phyloP scores from a whole-genome alignment of 2,113 vertebrate genomes.

The Toxostoma redivivum region DNA sequence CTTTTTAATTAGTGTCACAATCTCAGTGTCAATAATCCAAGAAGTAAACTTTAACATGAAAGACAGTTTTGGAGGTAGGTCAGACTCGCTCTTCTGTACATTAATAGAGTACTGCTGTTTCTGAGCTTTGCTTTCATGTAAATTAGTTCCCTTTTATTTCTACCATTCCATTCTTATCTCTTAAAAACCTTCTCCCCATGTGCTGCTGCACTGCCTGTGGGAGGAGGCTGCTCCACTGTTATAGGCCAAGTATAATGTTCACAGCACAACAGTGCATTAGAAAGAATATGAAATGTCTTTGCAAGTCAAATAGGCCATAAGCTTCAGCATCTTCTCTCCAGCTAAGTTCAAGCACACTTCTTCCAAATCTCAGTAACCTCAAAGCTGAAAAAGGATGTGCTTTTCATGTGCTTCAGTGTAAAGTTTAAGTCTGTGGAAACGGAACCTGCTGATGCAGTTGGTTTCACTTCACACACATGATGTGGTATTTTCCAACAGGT shows the following conservation, averaged over 20 bases:
- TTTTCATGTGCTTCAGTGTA: background rate
- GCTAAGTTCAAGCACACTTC: background rate
- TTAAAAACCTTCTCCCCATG: background rate
- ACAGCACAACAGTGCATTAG: background rate
- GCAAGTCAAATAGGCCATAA: background rate
- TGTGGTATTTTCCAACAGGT: background rate
- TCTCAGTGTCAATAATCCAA: background rate
- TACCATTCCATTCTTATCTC: background rate
- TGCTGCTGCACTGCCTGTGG: background rate
- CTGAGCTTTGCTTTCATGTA: background rate
- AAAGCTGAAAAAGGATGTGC: background rate
- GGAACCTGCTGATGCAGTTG: background rate
- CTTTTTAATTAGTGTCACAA: background rate
- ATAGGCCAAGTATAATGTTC: background rate
- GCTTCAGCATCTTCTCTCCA: background rate
- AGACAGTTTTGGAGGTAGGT: background rate
- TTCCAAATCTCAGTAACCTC: background rate
- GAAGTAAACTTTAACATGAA: background rate
- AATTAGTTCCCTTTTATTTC: background rate
- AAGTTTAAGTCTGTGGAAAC: background rate
- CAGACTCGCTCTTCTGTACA: background rate
- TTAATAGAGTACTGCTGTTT: background rate
- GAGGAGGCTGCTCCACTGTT: background rate
- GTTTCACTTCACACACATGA: background rate
- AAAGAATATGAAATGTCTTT: background rate